Percentiles rank a stretch among this genome's conserved stretches.
phyloP scores from a whole-genome alignment of 2,888 invertebrate genomes.

The Microplitis manilae region DNA sequence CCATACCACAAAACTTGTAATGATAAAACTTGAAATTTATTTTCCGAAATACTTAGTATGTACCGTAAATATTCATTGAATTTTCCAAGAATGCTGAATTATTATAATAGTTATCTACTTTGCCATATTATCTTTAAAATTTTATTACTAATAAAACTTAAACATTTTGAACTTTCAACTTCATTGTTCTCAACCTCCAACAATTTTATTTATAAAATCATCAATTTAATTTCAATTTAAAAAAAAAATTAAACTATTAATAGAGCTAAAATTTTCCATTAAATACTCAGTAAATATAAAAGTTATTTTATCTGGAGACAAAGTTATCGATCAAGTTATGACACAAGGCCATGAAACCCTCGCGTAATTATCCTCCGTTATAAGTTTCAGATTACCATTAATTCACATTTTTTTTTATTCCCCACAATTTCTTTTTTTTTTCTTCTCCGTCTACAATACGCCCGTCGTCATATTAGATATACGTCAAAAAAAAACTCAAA shows the following conservation, averaged over 20 bases:
- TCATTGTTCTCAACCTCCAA: not conserved
- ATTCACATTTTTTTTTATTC: not conserved
- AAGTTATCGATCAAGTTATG: not conserved
- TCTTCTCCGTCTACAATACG: not conserved
- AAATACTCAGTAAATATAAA: not conserved
- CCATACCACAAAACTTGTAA: not conserved
- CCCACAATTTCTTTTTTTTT: not conserved
- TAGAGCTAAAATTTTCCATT: not conserved
- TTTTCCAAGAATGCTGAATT: not conserved
- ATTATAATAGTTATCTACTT: not conserved
- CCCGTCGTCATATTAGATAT: not conserved
- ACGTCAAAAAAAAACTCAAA: not conserved
- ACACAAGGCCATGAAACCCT: not conserved
- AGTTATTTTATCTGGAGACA: not conserved
- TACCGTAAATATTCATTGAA: not conserved
- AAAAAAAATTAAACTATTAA: not conserved
- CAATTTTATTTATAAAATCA: not conserved
- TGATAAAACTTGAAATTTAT: not conserved
- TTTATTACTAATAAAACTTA: too few species aligned
- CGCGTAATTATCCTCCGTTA: not conserved
- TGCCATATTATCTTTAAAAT: too few species aligned
- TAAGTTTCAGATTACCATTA: not conserved
- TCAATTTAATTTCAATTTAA: not conserved
- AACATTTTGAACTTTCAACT: too few species aligned
- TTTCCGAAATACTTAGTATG: not conserved